Evolutionary conservation across 2,888 invertebrate species (phyloP).

Genomic region (Tachina fera): DNA sequence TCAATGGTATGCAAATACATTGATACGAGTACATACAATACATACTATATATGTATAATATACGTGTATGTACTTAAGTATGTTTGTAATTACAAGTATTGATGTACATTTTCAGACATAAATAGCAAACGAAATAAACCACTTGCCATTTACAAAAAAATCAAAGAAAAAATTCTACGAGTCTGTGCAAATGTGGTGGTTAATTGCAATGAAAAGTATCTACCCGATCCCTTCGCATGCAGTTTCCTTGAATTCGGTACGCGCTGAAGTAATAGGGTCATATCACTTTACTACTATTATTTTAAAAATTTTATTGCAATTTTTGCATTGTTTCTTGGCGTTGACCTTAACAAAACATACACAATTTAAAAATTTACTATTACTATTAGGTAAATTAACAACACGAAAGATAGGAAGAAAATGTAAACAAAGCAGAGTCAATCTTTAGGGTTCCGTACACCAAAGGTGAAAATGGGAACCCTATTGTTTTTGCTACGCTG

Average conservation of each 20-base stretch:
- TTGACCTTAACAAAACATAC: too few relatives aligned
- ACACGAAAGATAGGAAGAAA: too few relatives aligned
- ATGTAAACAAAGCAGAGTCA: too few relatives aligned
- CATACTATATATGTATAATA: neutral
- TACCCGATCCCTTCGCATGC: conserved; percentile 13
- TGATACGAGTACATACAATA: neutral
- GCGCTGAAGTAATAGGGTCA: neutral
- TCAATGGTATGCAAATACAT: neutral
- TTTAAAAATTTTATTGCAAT: neutral
- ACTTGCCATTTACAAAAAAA: conserved; percentile 63
- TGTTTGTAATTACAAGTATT: neutral
- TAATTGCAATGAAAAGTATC: conserved; percentile 21
- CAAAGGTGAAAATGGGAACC: too few relatives aligned
- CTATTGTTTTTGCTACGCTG: too few relatives aligned
- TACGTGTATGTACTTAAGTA: too few relatives aligned
- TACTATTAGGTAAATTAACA: too few relatives aligned
- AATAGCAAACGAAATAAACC: conserved; percentile 66
- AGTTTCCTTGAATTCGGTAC: neutral
- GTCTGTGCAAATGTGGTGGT: neutral
- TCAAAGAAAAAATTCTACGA: conserved; percentile 1
- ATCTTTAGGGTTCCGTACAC: too few relatives aligned
- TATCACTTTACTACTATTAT: neutral
- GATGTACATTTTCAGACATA: conserved; percentile 39
- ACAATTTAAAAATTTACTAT: too few relatives aligned
- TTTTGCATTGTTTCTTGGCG: too few relatives aligned